phyloP scores from a whole-genome alignment of 2,888 invertebrate species.

The Papilio protenor region DNA sequence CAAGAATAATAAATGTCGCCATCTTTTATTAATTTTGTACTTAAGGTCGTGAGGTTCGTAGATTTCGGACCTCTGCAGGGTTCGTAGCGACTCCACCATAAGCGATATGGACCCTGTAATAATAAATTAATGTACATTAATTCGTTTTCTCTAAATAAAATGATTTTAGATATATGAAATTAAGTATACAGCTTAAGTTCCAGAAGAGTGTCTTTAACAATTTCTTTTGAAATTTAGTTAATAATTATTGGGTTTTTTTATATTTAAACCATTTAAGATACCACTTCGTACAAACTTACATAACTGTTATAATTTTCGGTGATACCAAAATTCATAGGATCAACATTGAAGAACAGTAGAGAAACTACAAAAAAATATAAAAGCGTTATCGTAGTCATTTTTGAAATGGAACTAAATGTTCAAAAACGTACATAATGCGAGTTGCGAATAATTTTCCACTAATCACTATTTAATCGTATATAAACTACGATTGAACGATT shows the following conservation, averaged over 20 bases:
- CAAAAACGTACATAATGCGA: background rate
- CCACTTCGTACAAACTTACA: conserved; percentile 24
- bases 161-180: background rate
- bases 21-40: conserved; percentile 10
- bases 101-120: conserved; percentile 50
- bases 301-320: conserved; percentile 31
- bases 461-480: conserved; percentile 35
- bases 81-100: conserved; percentile 40
- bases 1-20: conserved; percentile 31
- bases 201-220: background rate
- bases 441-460: conserved; percentile 13
- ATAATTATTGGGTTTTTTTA: too few relatives aligned
- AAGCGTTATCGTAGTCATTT: conserved; percentile 15
- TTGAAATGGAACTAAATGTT: conserved; percentile 22
- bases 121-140: background rate
- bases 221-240: too few relatives aligned
- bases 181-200: background rate
- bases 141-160: background rate
- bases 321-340: conserved; percentile 9
- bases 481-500: background rate
- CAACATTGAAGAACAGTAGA: background rate
- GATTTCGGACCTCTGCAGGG: conserved; percentile 49
- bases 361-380: conserved; percentile 36
- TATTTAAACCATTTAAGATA: background rate
- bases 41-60: conserved; percentile 42